These are phyloP conservation scores for Columba guinea DNA, from an alignment of 2,797 vertebrate genomes.

Conservation along the genomic window DNA sequence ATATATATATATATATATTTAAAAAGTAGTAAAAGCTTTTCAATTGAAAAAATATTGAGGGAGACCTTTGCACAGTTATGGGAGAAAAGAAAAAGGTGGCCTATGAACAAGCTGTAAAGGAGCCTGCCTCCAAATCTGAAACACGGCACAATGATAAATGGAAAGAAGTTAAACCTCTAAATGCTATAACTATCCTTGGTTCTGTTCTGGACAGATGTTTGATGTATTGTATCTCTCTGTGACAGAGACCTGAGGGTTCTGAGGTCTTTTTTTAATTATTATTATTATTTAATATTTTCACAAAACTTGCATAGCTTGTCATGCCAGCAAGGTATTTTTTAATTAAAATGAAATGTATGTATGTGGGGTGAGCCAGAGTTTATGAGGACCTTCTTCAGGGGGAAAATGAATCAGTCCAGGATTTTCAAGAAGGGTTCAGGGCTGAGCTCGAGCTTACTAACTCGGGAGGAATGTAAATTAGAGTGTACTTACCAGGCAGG, in stretches of 20 bases:
- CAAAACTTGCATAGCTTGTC: slow-evolving; percentile 63
- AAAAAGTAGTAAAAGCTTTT: slow-evolving; percentile 11
- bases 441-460: slow-evolving; percentile 51
- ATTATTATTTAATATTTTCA: slow-evolving; percentile 69
- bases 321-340: slow-evolving; percentile 70
- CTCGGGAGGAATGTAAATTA: slow-evolving; percentile 54
- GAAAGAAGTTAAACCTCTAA: slow-evolving; percentile 44
- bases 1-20: not conserved
- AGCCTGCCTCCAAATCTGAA: slow-evolving; percentile 39
- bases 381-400: slow-evolving; percentile 68
- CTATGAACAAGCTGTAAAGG: not conserved
- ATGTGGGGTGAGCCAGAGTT: slow-evolving; percentile 68
- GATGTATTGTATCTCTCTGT: slow-evolving; percentile 57
- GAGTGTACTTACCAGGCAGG: not conserved
- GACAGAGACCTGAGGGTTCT: slow-evolving; percentile 67
- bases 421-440: slow-evolving; percentile 53
- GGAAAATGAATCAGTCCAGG: slow-evolving; percentile 63
- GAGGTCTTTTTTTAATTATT: not conserved
- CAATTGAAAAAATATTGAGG: not conserved
- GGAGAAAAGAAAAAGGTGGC: slow-evolving; percentile 12
- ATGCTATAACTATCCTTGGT: slow-evolving; percentile 30
- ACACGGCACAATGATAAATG: slow-evolving; percentile 49
- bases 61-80: not conserved
- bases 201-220: slow-evolving; percentile 66
- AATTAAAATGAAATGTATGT: slow-evolving; percentile 70